Percentiles rank a stretch among this genome's conserved stretches.
Conservation (phyloP, 2,888 invertebrate species). For the Agriopis aurantiaria region DNA sequence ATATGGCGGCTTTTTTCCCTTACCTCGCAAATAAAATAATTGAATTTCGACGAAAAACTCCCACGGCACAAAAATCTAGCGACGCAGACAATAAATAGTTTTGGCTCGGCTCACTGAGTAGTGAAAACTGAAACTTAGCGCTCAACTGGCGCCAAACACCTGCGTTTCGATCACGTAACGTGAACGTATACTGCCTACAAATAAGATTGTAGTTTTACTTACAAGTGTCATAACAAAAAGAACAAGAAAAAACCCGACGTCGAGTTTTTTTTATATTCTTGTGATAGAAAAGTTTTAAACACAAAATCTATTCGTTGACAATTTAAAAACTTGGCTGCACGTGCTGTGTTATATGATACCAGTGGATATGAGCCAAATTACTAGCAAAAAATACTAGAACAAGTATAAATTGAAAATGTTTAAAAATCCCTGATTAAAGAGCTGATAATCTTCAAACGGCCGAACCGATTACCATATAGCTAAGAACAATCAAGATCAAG, state of each 20-base stretch:
- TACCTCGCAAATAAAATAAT: constrained; percentile 52
- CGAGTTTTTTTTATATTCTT: not conserved
- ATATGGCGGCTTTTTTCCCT: constrained; percentile 54
- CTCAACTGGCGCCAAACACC: constrained; percentile 69
- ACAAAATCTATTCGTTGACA: not conserved
- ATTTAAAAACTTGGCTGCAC: not conserved
- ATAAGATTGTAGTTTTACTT: constrained; percentile 16
- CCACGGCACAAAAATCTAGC: constrained; percentile 34
- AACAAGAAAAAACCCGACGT: not conserved
- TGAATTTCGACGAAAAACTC: constrained; percentile 43
- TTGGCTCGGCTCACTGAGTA: constrained; percentile 67
- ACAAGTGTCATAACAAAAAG: constrained; percentile 14
- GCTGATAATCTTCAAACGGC: too few species aligned
- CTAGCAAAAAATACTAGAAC: too few species aligned
- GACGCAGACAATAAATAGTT: constrained; percentile 50
- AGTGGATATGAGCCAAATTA: too few species aligned
- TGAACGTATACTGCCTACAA: constrained; percentile 43
- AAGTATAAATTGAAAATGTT: too few species aligned
- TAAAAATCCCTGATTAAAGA: too few species aligned
- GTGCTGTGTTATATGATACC: not conserved
- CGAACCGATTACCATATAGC: too few species aligned
- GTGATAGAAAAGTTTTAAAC: not conserved
- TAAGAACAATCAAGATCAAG: too few species aligned
- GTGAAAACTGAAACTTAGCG: constrained; percentile 58
- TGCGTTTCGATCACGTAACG: constrained; percentile 60